A percentile compares a stretch with the other conserved stretches of the same genome.
Evolutionary conservation across 2,113 vertebrate genomes (phyloP).

Genomic region (Caloenas nicobarica): DNA sequence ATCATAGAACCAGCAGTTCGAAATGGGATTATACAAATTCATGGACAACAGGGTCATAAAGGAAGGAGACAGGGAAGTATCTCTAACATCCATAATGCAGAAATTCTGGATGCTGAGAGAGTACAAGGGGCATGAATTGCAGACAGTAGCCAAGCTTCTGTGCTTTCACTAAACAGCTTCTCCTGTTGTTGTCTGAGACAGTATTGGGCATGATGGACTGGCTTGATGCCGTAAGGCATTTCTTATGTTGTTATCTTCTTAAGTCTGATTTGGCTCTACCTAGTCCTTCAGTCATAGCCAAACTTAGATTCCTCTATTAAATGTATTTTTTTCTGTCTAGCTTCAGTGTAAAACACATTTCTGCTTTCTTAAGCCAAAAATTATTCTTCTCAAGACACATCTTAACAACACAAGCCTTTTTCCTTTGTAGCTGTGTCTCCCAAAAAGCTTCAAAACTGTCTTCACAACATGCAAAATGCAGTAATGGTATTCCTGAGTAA

Average conservation of each 20-base stretch:
- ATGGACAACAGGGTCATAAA: not conserved
- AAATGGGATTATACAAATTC: not conserved
- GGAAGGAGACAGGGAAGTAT: not conserved
- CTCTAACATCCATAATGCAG: not conserved
- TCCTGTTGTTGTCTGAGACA: not conserved
- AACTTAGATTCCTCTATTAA: not conserved
- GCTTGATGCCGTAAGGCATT: not conserved
- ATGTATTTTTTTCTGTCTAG: not conserved
- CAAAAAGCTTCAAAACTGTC: not conserved
- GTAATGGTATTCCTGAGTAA: not conserved
- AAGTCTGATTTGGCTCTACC: not conserved
- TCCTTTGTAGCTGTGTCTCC: not conserved
- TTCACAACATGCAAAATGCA: not conserved
- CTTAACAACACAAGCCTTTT: not conserved
- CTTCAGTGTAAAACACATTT: not conserved
- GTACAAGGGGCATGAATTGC: not conserved
- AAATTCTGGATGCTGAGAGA: not conserved
- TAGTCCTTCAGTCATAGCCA: not conserved
- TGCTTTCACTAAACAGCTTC: not conserved
- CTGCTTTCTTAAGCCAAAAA: not conserved
- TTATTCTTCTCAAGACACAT: not conserved
- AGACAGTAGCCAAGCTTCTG: not conserved
- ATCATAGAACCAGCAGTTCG: not conserved
- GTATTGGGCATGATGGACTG: not conserved
- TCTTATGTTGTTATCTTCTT: not conserved